Evolutionary conservation across 2,113 vertebrate genomes (phyloP).

Genomic region (Triplophysa tibetana): DNA sequence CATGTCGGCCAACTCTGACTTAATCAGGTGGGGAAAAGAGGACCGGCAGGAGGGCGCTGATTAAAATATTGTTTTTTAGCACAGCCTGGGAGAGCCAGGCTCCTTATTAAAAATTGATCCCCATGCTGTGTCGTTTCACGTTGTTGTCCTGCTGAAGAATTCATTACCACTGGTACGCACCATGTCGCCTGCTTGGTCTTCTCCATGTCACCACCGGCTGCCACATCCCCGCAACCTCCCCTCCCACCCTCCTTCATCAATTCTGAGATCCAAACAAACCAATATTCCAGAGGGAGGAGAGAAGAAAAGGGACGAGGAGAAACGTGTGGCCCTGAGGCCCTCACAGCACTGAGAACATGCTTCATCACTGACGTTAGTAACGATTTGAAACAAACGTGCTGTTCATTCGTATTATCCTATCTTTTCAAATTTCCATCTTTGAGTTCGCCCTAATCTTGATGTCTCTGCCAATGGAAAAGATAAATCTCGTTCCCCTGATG

Average conservation of each 20-base stretch:
- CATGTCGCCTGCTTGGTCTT: conserved; percentile 51
- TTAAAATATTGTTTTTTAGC: conserved; percentile 72
- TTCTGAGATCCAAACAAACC: conserved; percentile 71
- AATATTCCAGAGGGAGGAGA: conserved; percentile 58
- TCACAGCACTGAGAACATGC: neutral
- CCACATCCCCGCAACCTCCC: neutral
- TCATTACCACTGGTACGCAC: conserved; percentile 71
- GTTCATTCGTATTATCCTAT: conserved; percentile 20
- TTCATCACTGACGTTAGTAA: conserved; percentile 14
- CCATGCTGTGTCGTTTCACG: conserved; percentile 72
- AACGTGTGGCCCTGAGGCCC: conserved; percentile 1
- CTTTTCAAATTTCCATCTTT: neutral
- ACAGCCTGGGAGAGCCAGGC: conserved; percentile 68
- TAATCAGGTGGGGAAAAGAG: conserved; percentile 48
- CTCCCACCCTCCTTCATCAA: conserved; percentile 59
- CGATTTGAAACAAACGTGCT: conserved; percentile 4
- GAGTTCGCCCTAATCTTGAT: neutral
- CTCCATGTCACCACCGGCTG: conserved; percentile 29
- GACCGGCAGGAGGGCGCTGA: conserved; percentile 65
- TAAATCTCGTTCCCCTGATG: no score
- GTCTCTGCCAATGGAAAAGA: neutral
- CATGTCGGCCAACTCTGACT: conserved; percentile 36
- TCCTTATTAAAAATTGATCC: conserved; percentile 82
- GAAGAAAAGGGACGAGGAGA: conserved; percentile 42
- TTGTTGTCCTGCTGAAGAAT: conserved; percentile 73